Conservation (phyloP, 2,113 vertebrate species). For the Actenoides lindsayi region DNA sequence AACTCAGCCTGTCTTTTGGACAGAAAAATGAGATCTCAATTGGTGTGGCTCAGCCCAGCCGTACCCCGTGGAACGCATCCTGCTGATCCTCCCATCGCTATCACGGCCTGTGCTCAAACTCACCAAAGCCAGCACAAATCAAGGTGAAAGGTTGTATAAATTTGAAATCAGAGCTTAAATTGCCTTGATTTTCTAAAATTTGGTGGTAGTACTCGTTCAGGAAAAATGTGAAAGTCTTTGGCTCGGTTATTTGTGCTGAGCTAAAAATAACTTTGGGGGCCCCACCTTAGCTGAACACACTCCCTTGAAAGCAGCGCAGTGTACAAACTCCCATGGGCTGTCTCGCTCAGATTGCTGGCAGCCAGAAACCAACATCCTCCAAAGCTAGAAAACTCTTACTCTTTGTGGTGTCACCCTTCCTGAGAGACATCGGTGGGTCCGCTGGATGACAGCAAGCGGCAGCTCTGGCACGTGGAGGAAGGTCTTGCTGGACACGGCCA, state of each 20-base stretch:
- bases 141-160: neutral
- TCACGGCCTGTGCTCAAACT: neutral
- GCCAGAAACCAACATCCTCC: neutral
- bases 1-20: neutral
- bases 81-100: neutral
- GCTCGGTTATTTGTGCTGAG: neutral
- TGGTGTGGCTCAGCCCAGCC: neutral
- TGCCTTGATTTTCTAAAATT: neutral
- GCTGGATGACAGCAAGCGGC: neutral
- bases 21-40: neutral
- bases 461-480: neutral
- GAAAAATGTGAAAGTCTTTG: neutral
- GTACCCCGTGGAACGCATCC: accelerated
- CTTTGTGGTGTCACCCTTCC: neutral
- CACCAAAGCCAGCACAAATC: neutral
- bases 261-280: slow-evolving; percentile 4
- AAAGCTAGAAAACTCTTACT: neutral
- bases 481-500: neutral
- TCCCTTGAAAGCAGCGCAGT: neutral
- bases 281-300: neutral
- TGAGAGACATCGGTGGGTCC: neutral
- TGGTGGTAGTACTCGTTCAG: neutral
- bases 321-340: neutral
- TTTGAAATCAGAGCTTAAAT: neutral
- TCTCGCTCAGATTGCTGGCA: neutral